A percentile compares a stretch with the other conserved stretches of the same genome.
These are phyloP conservation scores for Anthopleura sola DNA, from an alignment of 64 coral and sea anemone species.

Conservation along the genomic window DNA sequence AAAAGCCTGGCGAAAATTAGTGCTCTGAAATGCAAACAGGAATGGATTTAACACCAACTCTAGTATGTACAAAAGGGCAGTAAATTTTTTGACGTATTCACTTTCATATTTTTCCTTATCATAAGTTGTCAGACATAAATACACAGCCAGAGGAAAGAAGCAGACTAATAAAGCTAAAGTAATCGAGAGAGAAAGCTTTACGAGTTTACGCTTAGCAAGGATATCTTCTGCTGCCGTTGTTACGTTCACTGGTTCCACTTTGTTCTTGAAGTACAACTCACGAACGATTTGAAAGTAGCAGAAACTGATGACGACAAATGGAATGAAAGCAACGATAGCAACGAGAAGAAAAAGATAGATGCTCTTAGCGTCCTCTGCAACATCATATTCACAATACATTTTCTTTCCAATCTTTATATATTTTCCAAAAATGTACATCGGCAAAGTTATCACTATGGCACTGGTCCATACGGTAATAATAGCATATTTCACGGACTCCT, in stretches of 20 bases:
- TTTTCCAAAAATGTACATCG: neutral
- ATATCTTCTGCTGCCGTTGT: neutral
- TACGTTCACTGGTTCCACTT: neutral
- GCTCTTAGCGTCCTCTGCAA: neutral
- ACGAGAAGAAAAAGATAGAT: neutral
- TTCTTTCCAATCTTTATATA: neutral
- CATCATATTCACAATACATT: conserved; percentile 1
- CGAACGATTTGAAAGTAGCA: conserved; percentile 36
- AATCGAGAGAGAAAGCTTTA: neutral
- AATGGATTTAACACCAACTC: conserved; percentile 9
- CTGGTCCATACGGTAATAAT: neutral
- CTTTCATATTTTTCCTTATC: neutral
- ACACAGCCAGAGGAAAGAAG: neutral
- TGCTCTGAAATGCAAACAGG: conserved; percentile 32
- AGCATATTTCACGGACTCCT: neutral
- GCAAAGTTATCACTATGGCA: neutral
- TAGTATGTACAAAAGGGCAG: neutral
- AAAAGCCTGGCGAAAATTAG: conserved; percentile 18
- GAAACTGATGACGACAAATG: neutral
- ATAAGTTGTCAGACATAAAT: neutral
- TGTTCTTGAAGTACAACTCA: conserved; percentile 27
- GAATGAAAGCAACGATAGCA: neutral
- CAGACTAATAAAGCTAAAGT: neutral
- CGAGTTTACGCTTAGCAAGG: neutral
- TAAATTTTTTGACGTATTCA: neutral